These are phyloP conservation scores for Heliconius cydno DNA, from an alignment of 2,888 invertebrate genomes.

Conservation along the genomic window DNA sequence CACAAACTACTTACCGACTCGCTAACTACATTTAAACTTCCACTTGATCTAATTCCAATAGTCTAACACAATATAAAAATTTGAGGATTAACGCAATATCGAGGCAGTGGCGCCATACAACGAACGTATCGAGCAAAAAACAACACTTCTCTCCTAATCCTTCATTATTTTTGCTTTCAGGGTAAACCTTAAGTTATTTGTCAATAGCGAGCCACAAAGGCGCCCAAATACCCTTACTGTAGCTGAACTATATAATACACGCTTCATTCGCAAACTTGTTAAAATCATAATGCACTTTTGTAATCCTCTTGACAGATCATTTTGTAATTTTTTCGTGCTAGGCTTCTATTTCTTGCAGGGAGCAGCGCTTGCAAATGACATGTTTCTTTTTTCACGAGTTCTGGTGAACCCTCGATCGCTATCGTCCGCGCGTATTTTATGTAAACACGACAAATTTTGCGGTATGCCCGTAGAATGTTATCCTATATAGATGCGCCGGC, in stretches of 20 bases:
- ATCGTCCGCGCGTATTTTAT: constrained; percentile 77
- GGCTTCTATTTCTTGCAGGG: constrained; percentile 67
- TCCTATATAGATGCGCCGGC: constrained; percentile 81
- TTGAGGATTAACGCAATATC: constrained; percentile 72
- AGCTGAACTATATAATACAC: constrained; percentile 79
- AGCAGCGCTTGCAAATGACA: constrained; percentile 68
- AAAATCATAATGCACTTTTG: constrained; percentile 82
- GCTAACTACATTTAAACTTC: constrained; percentile 60
- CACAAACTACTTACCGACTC: constrained; percentile 67
- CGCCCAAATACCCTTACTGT: constrained; percentile 81
- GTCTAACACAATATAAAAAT: constrained; percentile 60
- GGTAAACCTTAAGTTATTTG: constrained; percentile 82
- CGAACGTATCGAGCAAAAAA: constrained; percentile 63
- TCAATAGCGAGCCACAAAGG: constrained; percentile 82
- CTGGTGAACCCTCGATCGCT: constrained; percentile 75
- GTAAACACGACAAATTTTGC: constrained; percentile 81
- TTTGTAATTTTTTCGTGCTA: constrained; percentile 59
- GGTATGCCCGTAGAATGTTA: constrained; percentile 67
- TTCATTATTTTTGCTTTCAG: constrained; percentile 76
- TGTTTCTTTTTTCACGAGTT: constrained; percentile 64
- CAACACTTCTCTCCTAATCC: constrained; percentile 72
- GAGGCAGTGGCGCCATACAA: constrained; percentile 73
- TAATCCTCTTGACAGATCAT: constrained; percentile 75
- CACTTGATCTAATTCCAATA: constrained; percentile 75
- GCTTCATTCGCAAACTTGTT: constrained; percentile 81